Percentiles rank a stretch among this genome's conserved stretches.
phyloP scores from a whole-genome alignment of 2,888 invertebrate genomes.

The Brachylomia viminalis region DNA sequence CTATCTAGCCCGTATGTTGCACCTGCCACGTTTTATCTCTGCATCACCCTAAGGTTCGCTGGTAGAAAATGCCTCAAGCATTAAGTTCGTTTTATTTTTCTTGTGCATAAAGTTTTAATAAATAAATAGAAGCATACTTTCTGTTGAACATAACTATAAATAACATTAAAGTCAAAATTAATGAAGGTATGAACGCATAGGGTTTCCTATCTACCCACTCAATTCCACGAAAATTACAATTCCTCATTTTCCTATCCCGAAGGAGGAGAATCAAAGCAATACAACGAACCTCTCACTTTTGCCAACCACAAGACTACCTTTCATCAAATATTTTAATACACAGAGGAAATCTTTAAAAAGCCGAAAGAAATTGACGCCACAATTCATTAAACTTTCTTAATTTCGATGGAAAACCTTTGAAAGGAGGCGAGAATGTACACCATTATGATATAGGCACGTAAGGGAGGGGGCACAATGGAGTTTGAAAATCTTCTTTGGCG shows the following conservation, averaged over 20 bases:
- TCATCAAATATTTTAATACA: conserved; percentile 56
- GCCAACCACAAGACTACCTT: conserved; percentile 30
- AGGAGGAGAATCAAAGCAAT: conserved; percentile 40
- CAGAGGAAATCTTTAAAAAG: conserved; percentile 56
- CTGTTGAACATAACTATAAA: not conserved
- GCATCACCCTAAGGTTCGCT: too few species aligned
- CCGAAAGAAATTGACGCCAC: conserved; percentile 50
- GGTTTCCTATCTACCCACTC: conserved; percentile 9
- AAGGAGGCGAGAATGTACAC: conserved; percentile 63
- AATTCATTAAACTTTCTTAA: conserved; percentile 76
- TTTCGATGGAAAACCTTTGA: conserved; percentile 69
- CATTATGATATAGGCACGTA: conserved; percentile 61
- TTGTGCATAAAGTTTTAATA: too few species aligned
- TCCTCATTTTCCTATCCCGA: conserved; percentile 19
- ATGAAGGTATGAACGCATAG: conserved; percentile 2
- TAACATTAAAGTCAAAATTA: conserved; percentile 5
- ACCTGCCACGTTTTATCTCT: too few species aligned
- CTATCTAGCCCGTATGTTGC: too few species aligned
- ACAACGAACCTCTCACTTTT: not conserved
- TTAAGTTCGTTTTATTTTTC: too few species aligned
- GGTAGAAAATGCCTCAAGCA: too few species aligned
- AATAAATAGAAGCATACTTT: not conserved
- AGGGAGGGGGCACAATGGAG: conserved; percentile 55
- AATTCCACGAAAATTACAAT: conserved; percentile 12
- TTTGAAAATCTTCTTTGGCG: conserved; percentile 42